Base-by-base conservation (phyloP, 2,888 invertebrate genomes). In the Ganaspis brasiliensis region DNA sequence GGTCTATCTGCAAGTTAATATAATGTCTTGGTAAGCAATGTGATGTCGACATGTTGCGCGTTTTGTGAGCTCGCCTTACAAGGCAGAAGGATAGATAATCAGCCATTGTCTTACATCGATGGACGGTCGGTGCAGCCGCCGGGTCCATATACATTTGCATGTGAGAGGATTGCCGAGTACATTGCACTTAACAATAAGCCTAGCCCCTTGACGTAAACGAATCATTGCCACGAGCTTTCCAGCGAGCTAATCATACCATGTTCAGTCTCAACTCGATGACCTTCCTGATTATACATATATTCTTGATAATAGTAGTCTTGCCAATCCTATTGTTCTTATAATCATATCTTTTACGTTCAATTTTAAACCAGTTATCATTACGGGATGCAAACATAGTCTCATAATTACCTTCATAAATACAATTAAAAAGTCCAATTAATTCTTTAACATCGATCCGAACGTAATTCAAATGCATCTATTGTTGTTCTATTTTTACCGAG, bases 101-200 rank as follows among this genome's bases (percentile, higher is more conserved):
- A 86, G 83, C 87, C 84, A 89, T 89, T 89, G 89, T 89, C 87
- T 88, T 86, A 87, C 85, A 84, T 84, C 82, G 84, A 86, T 83
- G 84, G 82, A 83, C 79, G 79, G 75, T 73, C 73, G 74, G 71
- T 82, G 75, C 82, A 83, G 82, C 80, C 84, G 76, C 72, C 75
- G 72, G 74, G 71, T 80, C 76, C 78, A 78, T 82, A 76, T 77
- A 80, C 77, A 84, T 84, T 82, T 81, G 80, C 83, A 85, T 86
- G 81, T 75, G 75, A 79, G 63, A 73, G 74, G 71, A 75, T 76
- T 40, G 77, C 52, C 76, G 59, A 76, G 81, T 78, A 73, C 77
- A 77, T 61, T 63, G n/a, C 24, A 67, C 21, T 9, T n/a, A 40
- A 59, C 31, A 59, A 67, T 67, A 67, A 67, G 24, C 21, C n/a